Base-by-base conservation (phyloP, 92 coral and sea anemone species). In the Siderastrea radians region DNA sequence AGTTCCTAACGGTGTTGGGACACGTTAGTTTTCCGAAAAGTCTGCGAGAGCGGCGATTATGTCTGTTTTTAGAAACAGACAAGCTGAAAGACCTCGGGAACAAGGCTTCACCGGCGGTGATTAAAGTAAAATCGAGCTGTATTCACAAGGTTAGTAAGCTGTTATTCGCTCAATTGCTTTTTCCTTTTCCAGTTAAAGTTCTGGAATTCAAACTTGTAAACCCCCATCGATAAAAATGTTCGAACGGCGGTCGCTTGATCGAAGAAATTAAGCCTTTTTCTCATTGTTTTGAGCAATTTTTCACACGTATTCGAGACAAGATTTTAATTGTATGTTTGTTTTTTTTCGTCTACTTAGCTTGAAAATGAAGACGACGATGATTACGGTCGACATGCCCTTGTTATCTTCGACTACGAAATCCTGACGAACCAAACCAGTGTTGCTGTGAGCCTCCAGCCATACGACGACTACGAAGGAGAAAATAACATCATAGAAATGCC, bases 401-500 rank as follows among this genome's bases (percentile, higher is more conserved):
- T 74, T 6, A 6, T 74, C 48, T 74, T 74, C 48, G 63, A 74
- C n/a, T 74, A 52, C 12, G 47, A 53, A 0, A 4, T 50, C 4
- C 1, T 53, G 45, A 2, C 5, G n/a, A 74, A 1, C 13, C 61
- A 50, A 52, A 50, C 62, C 3, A 52, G 47, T 3, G 49, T 51
- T 1, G 64, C 79, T 8, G 17, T 12, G 7, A 17, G 3, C 7
- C 63, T 74, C 38, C 49, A 13, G 4, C 79, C 65, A 3, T 74
- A 74, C 8, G 19, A 46, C 52, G 82, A 58, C 4, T 77, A 77
- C 49, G 11, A 79, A 50, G 73, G 14, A 4, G 73, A 79, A 1
- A 53, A 79, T 7, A 47, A 12, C 51, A 47, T 59, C 43, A 69
- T 17, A 53, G 69, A 62, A 47, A 78, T 78, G 82, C 84, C 72